A percentile compares a stretch with the other conserved stretches of the same genome.
phyloP scores from a whole-genome alignment of 1,140 invertebrate species.

The Schlechtendalia chinensis region DNA sequence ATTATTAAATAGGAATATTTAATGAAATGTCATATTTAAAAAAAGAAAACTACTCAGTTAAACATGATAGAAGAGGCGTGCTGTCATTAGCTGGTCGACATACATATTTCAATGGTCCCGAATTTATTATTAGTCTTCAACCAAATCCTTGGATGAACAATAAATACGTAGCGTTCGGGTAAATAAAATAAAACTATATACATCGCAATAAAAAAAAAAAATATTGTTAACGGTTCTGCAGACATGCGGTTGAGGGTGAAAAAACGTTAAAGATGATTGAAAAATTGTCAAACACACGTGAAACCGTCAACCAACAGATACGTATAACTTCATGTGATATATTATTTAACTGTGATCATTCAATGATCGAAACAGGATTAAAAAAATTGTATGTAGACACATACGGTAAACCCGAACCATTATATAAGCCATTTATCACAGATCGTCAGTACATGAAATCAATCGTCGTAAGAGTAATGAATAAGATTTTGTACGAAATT shows the following conservation, averaged over 20 bases:
- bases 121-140: conserved; percentile 33
- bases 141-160: conserved; percentile 34
- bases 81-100: conserved; percentile 14
- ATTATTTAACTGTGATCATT: not conserved
- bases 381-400: not conserved
- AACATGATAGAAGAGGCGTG: conserved; percentile 37
- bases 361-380: not conserved
- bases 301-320: not conserved
- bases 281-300: not conserved
- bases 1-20: not conserved
- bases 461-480: not conserved
- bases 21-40: not conserved
- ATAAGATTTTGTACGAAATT: not conserved
- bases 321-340: not conserved
- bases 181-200: not conserved
- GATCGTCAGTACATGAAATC: not conserved
- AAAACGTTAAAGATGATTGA: conserved; percentile 1
- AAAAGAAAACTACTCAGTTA: conserved; percentile 34
- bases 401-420: conserved; percentile 18
- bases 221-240: not conserved
- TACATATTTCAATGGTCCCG: conserved; percentile 26
- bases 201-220: not conserved
- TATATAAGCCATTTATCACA: not conserved
- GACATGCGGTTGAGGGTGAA: conserved; percentile 3
- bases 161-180: conserved; percentile 43